Percentiles rank a stretch among this genome's conserved stretches.
Conservation (phyloP, 2,888 invertebrate genomes). For the Parnassius glacialis region DNA sequence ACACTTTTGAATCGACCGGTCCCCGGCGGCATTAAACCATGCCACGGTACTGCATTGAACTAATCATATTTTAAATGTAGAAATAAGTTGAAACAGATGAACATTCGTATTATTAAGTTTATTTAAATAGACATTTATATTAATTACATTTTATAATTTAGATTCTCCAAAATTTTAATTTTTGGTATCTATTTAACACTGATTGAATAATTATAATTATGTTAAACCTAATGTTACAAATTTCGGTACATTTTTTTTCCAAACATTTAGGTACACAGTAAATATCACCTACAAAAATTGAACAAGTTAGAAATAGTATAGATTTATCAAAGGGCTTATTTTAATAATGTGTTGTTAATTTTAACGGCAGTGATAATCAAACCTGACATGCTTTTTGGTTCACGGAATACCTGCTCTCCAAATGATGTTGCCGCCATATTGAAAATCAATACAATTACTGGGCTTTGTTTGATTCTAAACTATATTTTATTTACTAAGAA, state of each 20-base stretch:
- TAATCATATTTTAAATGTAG: background rate
- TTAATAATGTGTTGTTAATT: conserved; percentile 58
- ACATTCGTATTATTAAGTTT: conserved; percentile 71
- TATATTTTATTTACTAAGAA: conserved; percentile 50
- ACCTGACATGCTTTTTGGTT: conserved; percentile 56
- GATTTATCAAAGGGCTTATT: conserved; percentile 76
- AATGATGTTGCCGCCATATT: conserved; percentile 18
- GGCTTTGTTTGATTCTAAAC: conserved; percentile 24
- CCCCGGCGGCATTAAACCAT: no score
- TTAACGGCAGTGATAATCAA: conserved; percentile 77
- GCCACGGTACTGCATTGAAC: no score
- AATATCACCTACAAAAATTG: conserved; percentile 78
- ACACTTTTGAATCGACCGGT: background rate
- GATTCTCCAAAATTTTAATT: conserved; percentile 73
- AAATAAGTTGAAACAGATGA: conserved; percentile 54
- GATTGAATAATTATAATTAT: conserved; percentile 64
- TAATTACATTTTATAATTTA: conserved; percentile 62
- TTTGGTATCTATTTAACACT: conserved; percentile 77
- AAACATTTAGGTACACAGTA: conserved; percentile 76
- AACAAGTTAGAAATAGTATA: conserved; percentile 79
- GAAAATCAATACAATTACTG: conserved; percentile 21
- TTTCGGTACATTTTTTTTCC: conserved; percentile 67
- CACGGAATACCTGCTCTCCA: conserved; percentile 31
- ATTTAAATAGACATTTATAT: conserved; percentile 80
- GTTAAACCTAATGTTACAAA: conserved; percentile 70